Evolutionary conservation across 2,113 vertebrate species (phyloP).

Genomic region (Lathamus discolor): DNA sequence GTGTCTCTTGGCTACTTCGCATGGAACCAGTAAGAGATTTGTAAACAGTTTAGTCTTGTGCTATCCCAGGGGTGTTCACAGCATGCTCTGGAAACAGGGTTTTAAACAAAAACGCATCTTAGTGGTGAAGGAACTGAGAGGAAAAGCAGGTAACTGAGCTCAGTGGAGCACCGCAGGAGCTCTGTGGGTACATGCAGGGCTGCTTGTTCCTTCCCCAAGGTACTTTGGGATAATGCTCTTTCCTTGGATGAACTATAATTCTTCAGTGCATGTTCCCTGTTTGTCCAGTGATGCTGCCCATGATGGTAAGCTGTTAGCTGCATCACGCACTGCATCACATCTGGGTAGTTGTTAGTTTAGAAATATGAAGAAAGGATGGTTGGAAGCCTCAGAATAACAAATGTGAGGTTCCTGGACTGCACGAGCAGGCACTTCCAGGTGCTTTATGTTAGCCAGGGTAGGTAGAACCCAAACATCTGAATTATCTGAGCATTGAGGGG

Average conservation of each 20-base stretch:
- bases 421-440: not conserved
- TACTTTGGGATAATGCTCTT: not conserved
- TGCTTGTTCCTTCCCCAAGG: not conserved
- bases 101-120: not conserved
- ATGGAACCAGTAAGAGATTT: not conserved
- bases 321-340: not conserved
- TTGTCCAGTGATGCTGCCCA: not conserved
- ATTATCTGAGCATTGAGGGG: not conserved
- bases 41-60: not conserved
- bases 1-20: not conserved
- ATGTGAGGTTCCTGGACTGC: not conserved
- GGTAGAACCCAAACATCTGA: not conserved
- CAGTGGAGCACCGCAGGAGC: not conserved
- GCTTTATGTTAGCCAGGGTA: not conserved
- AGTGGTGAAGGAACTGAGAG: not conserved
- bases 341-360: not conserved
- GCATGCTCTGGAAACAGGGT: not conserved
- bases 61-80: not conserved
- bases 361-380: not conserved
- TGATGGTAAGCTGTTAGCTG: not conserved
- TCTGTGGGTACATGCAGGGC: rapidly evolving
- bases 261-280: not conserved
- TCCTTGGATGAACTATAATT: not conserved
- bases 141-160: not conserved
- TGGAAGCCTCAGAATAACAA: not conserved